phyloP scores from a whole-genome alignment of 2,113 vertebrate genomes.

The Brachirus orientalis region DNA sequence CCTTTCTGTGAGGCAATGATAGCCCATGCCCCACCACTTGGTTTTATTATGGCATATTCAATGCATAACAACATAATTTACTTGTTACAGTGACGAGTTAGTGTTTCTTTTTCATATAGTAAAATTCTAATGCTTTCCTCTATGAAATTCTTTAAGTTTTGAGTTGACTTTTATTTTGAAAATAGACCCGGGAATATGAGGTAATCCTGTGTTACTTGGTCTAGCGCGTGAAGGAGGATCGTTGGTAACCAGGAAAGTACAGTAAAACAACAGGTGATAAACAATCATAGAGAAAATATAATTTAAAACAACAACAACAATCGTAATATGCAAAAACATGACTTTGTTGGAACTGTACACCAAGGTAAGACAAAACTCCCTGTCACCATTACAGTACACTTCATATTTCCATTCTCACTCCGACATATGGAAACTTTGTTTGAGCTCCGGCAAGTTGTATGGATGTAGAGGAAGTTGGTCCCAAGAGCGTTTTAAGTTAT shows the following conservation, averaged over 20 bases:
- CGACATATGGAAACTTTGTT: slow-evolving; percentile 70
- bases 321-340: slow-evolving; percentile 76
- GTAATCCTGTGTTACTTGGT: background rate
- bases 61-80: no score
- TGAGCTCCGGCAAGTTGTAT: background rate
- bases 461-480: background rate
- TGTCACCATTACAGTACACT: background rate
- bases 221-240: background rate
- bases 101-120: no score
- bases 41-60: no score
- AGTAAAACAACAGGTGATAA: slow-evolving; percentile 28
- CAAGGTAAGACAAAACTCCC: slow-evolving; percentile 80
- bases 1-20: no score
- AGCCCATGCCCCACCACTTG: no score
- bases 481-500: background rate
- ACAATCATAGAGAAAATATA: background rate
- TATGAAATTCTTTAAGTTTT: no score
- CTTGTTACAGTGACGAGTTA: no score
- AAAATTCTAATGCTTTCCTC: no score
- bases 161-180: slow-evolving; percentile 52
- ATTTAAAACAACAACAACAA: background rate
- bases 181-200: fast-evolving
- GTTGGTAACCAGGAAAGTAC: slow-evolving; percentile 31
- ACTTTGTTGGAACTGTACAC: slow-evolving; percentile 90
- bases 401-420: background rate